Percentiles rank a stretch among this genome's conserved stretches.
These are phyloP conservation scores for Anoplophora glabripennis DNA, from an alignment of 1,140 invertebrate genomes.

Conservation along the genomic window DNA sequence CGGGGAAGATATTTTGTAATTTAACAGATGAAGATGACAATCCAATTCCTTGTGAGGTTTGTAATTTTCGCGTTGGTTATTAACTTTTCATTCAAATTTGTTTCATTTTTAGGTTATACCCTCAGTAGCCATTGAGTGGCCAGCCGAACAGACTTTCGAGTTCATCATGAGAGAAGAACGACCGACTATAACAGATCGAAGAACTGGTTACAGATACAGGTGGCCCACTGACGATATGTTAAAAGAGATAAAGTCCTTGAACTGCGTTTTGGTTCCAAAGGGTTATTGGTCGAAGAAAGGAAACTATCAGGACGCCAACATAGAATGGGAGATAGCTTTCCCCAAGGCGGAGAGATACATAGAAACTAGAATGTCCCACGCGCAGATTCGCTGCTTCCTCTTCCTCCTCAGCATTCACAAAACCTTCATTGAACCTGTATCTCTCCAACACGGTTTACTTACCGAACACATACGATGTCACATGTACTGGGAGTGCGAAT, in stretches of 20 bases:
- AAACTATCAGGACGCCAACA: slow-evolving; percentile 55
- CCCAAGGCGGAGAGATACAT: slow-evolving; percentile 70
- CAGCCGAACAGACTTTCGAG: slow-evolving; percentile 31
- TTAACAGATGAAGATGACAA: slow-evolving; percentile 28
- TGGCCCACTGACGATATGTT: slow-evolving; percentile 68
- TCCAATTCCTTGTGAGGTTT: slow-evolving; percentile 24
- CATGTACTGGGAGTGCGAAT: slow-evolving; percentile 77
- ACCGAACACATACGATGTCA: slow-evolving; percentile 69
- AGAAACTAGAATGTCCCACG: slow-evolving; percentile 64
- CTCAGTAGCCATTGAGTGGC: slow-evolving; percentile 37
- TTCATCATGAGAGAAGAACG: slow-evolving; percentile 34
- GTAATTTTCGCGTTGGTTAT: background rate
- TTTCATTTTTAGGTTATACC: slow-evolving; percentile 36
- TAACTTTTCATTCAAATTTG: background rate
- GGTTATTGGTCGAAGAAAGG: slow-evolving; percentile 60
- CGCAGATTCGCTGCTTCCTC: slow-evolving; percentile 66
- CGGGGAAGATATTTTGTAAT: slow-evolving; percentile 39
- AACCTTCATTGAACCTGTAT: slow-evolving; percentile 62
- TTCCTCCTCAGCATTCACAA: slow-evolving; percentile 64
- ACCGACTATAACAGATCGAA: slow-evolving; percentile 33
- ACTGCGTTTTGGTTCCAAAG: slow-evolving; percentile 66
- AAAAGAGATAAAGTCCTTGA: slow-evolving; percentile 61
- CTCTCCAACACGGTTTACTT: slow-evolving; percentile 57
- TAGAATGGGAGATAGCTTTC: slow-evolving; percentile 74
- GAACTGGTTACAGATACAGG: slow-evolving; percentile 48